phyloP scores from a whole-genome alignment of 2,113 vertebrate genomes.

The Eulemur macaco region DNA sequence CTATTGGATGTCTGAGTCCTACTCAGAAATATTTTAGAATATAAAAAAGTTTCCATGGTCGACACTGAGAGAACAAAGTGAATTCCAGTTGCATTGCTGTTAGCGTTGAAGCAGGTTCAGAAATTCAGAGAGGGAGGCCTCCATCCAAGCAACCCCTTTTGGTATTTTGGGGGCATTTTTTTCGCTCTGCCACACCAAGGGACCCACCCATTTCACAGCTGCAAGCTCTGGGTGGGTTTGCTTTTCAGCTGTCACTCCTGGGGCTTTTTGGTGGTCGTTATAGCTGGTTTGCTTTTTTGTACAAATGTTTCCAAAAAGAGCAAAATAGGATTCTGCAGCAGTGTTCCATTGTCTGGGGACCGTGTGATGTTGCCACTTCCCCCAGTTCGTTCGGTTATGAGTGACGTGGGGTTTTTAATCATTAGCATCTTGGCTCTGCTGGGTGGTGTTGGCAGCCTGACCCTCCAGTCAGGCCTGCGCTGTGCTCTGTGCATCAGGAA shows the following conservation, averaged over 20 bases:
- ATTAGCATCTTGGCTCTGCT: conserved; percentile 66
- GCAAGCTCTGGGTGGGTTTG: conserved; percentile 65
- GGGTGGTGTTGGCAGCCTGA: conserved; percentile 65
- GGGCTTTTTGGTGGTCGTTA: conserved; percentile 34
- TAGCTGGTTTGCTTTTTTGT: conserved; percentile 64
- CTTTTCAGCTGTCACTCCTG: conserved; percentile 63
- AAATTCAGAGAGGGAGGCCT: conserved; percentile 72
- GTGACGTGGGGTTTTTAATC: conserved; percentile 77
- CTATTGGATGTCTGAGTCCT: conserved; percentile 88
- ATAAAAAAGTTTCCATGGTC: conserved; percentile 88
- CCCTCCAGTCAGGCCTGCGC: conserved; percentile 71
- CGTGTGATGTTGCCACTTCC: conserved; percentile 65
- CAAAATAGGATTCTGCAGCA: conserved; percentile 65
- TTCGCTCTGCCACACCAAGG: conserved; percentile 71
- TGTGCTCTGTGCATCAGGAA: conserved; percentile 77
- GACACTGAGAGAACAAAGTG: conserved; percentile 86
- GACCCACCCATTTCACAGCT: conserved; percentile 70
- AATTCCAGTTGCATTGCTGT: conserved; percentile 84
- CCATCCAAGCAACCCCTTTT: conserved; percentile 76
- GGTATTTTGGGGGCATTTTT: conserved; percentile 74
- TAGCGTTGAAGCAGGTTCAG: conserved; percentile 86
- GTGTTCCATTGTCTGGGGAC: conserved; percentile 55
- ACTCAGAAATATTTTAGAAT: conserved; percentile 87
- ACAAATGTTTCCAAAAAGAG: conserved; percentile 75
- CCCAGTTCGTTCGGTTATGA: conserved; percentile 75